Conservation (phyloP, 2,797 vertebrate genomes). For the Borostomias antarcticus region DNA sequence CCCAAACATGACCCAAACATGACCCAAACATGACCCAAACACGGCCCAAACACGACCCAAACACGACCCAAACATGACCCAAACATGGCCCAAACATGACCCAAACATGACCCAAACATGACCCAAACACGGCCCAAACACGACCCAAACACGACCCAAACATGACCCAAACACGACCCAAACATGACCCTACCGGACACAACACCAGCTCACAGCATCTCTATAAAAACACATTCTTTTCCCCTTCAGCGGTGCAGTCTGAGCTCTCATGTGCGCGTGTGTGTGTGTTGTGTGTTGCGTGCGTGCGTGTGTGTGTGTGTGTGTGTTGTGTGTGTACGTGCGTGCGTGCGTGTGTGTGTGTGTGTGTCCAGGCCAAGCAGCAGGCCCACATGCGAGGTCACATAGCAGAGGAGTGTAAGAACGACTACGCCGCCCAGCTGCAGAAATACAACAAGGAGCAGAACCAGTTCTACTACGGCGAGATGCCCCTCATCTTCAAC, state of each 20-base stretch:
- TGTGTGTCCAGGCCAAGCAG: slow-evolving; percentile 81
- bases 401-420: slow-evolving; percentile 89
- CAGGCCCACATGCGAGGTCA: slow-evolving; percentile 85
- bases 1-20: no score
- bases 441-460: slow-evolving; percentile 90
- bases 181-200: no score
- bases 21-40: no score
- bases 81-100: no score
- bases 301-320: slow-evolving; percentile 23
- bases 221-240: slow-evolving; percentile 5
- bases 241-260: not conserved
- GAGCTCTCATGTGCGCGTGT: slow-evolving; percentile 16
- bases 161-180: no score
- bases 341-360: slow-evolving; percentile 18
- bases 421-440: slow-evolving; percentile 86
- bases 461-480: slow-evolving; percentile 85
- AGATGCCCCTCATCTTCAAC: slow-evolving; percentile 88
- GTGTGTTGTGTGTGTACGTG: slow-evolving; percentile 18
- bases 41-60: no score
- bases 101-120: no score
- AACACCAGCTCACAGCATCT: no score
- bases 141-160: no score
- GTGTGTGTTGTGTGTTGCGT: no score
- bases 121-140: no score
- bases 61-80: no score